phyloP scores from a whole-genome alignment of 1,140 invertebrate genomes.

The Drosophila arizonae region DNA sequence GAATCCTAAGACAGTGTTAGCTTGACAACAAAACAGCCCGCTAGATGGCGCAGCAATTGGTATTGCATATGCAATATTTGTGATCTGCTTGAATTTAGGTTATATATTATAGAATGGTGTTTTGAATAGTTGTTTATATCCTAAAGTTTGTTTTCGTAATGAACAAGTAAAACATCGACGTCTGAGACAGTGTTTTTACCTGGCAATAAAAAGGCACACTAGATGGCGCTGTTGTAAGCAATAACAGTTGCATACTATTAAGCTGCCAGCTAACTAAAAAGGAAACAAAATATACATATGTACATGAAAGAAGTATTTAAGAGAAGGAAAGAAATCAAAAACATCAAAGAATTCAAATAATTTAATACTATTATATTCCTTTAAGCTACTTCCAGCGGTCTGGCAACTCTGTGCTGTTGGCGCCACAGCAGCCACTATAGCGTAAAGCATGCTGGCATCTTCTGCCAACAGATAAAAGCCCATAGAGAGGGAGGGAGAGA shows the following conservation, averaged over 20 bases:
- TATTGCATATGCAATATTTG: background rate
- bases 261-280: background rate
- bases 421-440: constrained; percentile 14
- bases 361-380: background rate
- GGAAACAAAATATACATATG: no score
- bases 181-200: background rate
- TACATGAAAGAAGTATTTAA: no score
- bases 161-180: background rate
- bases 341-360: no score
- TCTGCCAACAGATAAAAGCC: constrained; percentile 2
- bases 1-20: background rate
- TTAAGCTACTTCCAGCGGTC: no score
- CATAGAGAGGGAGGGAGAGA: background rate
- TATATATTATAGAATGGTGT: background rate
- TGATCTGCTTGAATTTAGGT: no score
- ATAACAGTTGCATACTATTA: constrained; percentile 1
- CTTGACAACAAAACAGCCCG: background rate
- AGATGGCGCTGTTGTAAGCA: background rate
- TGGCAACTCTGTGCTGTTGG: constrained; percentile 13
- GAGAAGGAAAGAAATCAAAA: no score
- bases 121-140: background rate
- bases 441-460: background rate
- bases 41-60: background rate
- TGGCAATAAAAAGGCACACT: background rate
- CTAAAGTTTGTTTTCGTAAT: constrained; percentile 5